Conservation (phyloP, 2,888 invertebrate species). For the Nycteola revayana region DNA sequence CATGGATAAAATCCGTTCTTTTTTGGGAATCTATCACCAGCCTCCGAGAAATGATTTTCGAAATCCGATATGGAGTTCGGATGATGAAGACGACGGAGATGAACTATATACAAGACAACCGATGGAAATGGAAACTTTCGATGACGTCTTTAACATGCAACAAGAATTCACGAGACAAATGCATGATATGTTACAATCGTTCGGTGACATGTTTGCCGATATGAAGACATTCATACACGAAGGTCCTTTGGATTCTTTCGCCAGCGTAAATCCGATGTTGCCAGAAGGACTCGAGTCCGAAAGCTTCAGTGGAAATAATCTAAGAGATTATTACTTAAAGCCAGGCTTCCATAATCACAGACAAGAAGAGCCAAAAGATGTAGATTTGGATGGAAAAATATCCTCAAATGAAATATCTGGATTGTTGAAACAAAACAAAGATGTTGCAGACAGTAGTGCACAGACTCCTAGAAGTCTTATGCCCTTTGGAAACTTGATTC, state of each 20-base stretch:
- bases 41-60: conserved; percentile 70
- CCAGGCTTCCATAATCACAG: conserved; percentile 58
- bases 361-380: conserved; percentile 48
- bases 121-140: conserved; percentile 38
- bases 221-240: conserved; percentile 56
- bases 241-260: conserved; percentile 37
- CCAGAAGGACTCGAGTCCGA: conserved; percentile 35
- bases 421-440: conserved; percentile 56
- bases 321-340: conserved; percentile 70
- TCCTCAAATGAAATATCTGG: conserved; percentile 70
- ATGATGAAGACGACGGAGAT: conserved; percentile 71
- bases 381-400: conserved; percentile 70
- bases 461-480: conserved; percentile 21
- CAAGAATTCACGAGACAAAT: conserved; percentile 59
- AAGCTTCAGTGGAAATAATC: conserved; percentile 45
- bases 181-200: conserved; percentile 63
- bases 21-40: conserved; percentile 57
- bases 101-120: conserved; percentile 61
- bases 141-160: conserved; percentile 49
- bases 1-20: conserved; percentile 58
- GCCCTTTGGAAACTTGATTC: conserved; percentile 57
- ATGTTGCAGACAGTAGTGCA: conserved; percentile 12
- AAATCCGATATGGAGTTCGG: conserved; percentile 74
- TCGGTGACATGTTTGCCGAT: conserved; percentile 63
- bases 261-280: conserved; percentile 25